Conservation (phyloP, 2,797 vertebrate species). For the Alfaro cultratus region DNA sequence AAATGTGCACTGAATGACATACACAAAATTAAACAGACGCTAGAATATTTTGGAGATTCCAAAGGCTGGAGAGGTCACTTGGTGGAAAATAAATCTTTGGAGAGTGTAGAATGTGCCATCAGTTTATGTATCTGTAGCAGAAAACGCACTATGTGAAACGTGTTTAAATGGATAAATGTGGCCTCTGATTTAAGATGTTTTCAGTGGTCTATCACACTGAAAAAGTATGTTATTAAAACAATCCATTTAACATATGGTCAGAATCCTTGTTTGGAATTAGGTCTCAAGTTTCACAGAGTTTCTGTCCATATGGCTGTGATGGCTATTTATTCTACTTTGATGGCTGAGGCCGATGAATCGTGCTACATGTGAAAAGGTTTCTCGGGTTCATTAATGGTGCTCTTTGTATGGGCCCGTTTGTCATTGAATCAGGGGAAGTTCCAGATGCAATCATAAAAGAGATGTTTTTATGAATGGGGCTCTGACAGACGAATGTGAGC, state of each 20-base stretch:
- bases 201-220: background rate
- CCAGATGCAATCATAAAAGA: constrained; percentile 78
- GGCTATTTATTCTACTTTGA: constrained; percentile 12
- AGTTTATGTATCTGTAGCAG: background rate
- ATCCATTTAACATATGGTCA: constrained; percentile 3
- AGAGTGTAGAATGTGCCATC: constrained; percentile 1
- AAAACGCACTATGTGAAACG: background rate
- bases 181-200: background rate
- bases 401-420: constrained; percentile 66
- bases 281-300: constrained; percentile 51
- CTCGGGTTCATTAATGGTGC: constrained; percentile 61
- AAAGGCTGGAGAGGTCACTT: background rate
- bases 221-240: constrained; percentile 2
- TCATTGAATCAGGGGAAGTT: constrained; percentile 67
- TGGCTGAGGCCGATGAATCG: constrained; percentile 30
- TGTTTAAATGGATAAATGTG: background rate
- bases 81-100: background rate
- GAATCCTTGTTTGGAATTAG: constrained; percentile 22
- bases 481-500: constrained; percentile 69
- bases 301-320: constrained; percentile 43
- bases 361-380: constrained; percentile 56
- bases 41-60: background rate
- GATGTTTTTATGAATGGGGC: constrained; percentile 76
- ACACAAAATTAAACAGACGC: constrained; percentile 5
- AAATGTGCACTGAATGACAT: constrained; percentile 6